phyloP scores from a whole-genome alignment of 2,888 invertebrate species.

The Cybosia mesomella region DNA sequence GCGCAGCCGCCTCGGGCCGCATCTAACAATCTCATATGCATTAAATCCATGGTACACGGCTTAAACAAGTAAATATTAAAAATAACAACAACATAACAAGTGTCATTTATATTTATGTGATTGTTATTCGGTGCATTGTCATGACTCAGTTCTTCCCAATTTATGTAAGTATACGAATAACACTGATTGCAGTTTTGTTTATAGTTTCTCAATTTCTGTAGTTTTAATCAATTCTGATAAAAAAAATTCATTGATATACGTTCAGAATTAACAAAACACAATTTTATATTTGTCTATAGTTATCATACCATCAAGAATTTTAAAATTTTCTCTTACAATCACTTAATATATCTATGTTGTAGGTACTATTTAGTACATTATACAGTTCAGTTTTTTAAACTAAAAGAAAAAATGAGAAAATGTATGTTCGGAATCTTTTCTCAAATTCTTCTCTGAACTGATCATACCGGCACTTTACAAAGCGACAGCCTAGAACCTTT shows the following conservation, averaged over 20 bases:
- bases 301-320: not conserved
- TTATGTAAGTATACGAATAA: not conserved
- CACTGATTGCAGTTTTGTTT: not conserved
- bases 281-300: not conserved
- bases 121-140: conserved; percentile 57
- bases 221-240: not conserved
- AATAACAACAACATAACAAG: conserved; percentile 84
- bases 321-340: too few species aligned
- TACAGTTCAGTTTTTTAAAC: too few species aligned
- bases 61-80: conserved; percentile 75
- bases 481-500: not conserved
- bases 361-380: not conserved
- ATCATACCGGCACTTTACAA: not conserved
- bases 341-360: not conserved
- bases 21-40: conserved; percentile 78
- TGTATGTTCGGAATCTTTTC: not conserved
- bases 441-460: not conserved
- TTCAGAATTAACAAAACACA: not conserved
- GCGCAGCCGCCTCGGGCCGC: conserved; percentile 46
- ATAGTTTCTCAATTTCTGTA: not conserved
- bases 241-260: too few species aligned
- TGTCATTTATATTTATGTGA: conserved; percentile 60
- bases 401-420: too few species aligned
- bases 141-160: not conserved
- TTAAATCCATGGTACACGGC: conserved; percentile 69